Conservation (phyloP, 1,140 invertebrate species). For the Lethocerus indicus region DNA sequence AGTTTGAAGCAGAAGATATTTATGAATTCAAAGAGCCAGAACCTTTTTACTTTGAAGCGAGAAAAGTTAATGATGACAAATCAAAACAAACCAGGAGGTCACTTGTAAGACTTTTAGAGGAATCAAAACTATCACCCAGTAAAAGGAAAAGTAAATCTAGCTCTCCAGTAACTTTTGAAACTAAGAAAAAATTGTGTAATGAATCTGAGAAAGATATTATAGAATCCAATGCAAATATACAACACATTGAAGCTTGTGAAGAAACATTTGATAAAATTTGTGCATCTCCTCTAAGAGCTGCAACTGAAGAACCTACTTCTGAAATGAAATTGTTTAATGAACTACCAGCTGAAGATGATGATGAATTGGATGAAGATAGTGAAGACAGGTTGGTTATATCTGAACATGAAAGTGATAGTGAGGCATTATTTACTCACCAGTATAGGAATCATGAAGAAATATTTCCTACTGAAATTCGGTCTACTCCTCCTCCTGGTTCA, state of each 20-base stretch:
- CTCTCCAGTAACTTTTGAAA: background rate
- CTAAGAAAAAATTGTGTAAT: background rate
- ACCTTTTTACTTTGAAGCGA: slow-evolving; percentile 14
- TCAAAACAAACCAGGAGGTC: background rate
- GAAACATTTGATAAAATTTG: slow-evolving; percentile 13
- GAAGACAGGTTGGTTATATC: slow-evolving; percentile 15
- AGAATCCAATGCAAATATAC: background rate
- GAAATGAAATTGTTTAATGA: slow-evolving; percentile 3
- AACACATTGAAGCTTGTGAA: slow-evolving; percentile 12
- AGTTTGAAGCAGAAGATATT: slow-evolving; percentile 69
- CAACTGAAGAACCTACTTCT: background rate
- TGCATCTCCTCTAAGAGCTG: slow-evolving; percentile 7
- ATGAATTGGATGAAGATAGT: slow-evolving; percentile 21
- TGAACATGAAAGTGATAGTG: slow-evolving; percentile 26
- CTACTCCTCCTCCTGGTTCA: background rate
- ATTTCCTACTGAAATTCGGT: background rate
- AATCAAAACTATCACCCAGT: slow-evolving; percentile 1
- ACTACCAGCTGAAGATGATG: slow-evolving; percentile 1
- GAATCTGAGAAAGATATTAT: background rate
- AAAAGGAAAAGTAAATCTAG: background rate
- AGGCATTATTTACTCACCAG: background rate
- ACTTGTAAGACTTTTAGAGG: background rate
- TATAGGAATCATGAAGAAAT: background rate
- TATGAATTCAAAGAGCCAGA: slow-evolving; percentile 67
- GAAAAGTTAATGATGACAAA: slow-evolving; percentile 12